Percentiles rank a stretch among this genome's conserved stretches.
phyloP scores from a whole-genome alignment of 2,888 invertebrate genomes.

The Electrophaes corylata region DNA sequence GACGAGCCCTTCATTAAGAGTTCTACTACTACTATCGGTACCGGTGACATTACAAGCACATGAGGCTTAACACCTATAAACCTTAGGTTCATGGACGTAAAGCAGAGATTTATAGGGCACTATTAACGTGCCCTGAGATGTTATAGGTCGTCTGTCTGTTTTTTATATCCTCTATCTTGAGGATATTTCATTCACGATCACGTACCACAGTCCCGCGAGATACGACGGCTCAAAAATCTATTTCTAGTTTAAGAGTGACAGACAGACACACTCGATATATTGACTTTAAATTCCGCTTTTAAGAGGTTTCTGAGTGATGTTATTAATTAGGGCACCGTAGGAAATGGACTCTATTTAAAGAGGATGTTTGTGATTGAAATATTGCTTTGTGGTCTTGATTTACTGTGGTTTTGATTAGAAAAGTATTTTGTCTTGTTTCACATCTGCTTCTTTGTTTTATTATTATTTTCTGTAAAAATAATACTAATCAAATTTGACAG shows the following conservation, averaged over 20 bases:
- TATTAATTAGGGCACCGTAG: conserved; percentile 42
- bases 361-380: conserved; percentile 40
- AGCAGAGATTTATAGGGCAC: too few species aligned
- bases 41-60: too few species aligned
- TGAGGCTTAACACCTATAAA: too few species aligned
- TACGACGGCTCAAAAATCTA: conserved; percentile 43
- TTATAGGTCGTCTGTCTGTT: too few species aligned
- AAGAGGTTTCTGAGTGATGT: conserved; percentile 43
- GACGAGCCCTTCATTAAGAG: too few species aligned
- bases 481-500: neutral
- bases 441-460: neutral
- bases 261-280: conserved; percentile 43
- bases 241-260: conserved; percentile 42
- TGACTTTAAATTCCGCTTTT: conserved; percentile 44
- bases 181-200: neutral
- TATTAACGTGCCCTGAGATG: too few species aligned
- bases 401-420: conserved; percentile 27
- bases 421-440: conserved; percentile 1
- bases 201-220: conserved; percentile 16
- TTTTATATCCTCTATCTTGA: neutral
- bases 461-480: neutral
- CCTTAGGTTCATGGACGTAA: too few species aligned
- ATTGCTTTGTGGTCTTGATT: conserved; percentile 33
- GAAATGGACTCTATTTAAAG: conserved; percentile 42
- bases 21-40: too few species aligned